A percentile compares a stretch with the other conserved stretches of the same genome.
These are phyloP conservation scores for Drosophila kohkoa DNA, from an alignment of 1,140 invertebrate genomes.

Conservation along the genomic window DNA sequence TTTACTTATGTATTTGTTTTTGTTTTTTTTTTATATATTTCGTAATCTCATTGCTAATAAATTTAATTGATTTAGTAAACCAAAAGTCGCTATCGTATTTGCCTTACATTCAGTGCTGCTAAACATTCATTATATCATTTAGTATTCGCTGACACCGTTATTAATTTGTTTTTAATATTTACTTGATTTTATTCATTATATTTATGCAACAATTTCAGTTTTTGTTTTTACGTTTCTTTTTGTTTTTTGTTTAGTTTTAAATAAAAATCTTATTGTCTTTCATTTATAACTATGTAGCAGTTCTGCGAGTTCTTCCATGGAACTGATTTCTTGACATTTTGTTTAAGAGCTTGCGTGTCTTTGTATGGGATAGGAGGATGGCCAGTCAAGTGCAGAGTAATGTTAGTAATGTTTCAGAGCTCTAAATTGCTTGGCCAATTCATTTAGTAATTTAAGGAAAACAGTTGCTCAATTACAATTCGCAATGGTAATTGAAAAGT, in stretches of 20 bases:
- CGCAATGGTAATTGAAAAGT: slow-evolving; percentile 7
- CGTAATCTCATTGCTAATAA: slow-evolving; percentile 76
- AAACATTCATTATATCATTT: slow-evolving; percentile 58
- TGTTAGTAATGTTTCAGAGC: slow-evolving; percentile 9
- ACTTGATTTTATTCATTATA: slow-evolving; percentile 39
- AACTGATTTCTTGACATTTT: slow-evolving; percentile 50
- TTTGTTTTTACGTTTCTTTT: slow-evolving; percentile 30
- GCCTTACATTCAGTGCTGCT: slow-evolving; percentile 61
- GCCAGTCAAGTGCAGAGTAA: slow-evolving; percentile 2
- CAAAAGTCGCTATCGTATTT: slow-evolving; percentile 58
- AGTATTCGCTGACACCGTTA: slow-evolving; percentile 42
- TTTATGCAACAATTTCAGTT: slow-evolving; percentile 54
- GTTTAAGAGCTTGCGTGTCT: slow-evolving; percentile 24
- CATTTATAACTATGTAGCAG: slow-evolving; percentile 82
- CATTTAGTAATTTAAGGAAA: slow-evolving; percentile 20
- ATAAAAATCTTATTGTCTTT: slow-evolving; percentile 83
- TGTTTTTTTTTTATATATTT: slow-evolving; percentile 39
- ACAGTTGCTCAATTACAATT: slow-evolving; percentile 19
- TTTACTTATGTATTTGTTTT: slow-evolving; percentile 4
- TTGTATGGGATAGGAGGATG: neutral
- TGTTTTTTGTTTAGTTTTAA: slow-evolving; percentile 59
- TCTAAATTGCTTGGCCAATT: slow-evolving; percentile 15
- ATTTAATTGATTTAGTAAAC: slow-evolving; percentile 75
- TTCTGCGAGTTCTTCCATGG: slow-evolving; percentile 70
- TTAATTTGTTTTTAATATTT: slow-evolving; percentile 14